Evolutionary conservation across 2,888 invertebrate genomes (phyloP).

Genomic region (Pantelozetes paolii): DNA sequence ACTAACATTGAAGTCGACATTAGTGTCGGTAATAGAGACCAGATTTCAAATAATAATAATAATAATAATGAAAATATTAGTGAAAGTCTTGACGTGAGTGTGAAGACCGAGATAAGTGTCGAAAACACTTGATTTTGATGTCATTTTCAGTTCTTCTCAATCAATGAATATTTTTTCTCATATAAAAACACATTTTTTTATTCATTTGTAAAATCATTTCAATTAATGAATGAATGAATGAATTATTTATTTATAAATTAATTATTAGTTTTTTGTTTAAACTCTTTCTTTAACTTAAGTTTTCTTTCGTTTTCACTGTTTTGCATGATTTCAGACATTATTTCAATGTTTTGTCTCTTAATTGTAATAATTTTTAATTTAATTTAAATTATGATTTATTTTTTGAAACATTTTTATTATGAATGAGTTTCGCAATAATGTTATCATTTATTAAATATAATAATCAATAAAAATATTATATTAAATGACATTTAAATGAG

Average conservation of each 20-base stretch:
- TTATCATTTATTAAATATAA: background rate
- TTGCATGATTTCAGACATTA: too few species aligned
- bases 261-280: too few species aligned
- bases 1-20: background rate
- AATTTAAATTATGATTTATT: background rate
- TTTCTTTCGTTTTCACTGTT: background rate
- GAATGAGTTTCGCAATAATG: constrained; percentile 1
- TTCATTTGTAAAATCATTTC: background rate
- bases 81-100: background rate
- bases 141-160: too few species aligned
- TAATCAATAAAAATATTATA: too few species aligned
- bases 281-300: too few species aligned
- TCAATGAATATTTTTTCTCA: too few species aligned
- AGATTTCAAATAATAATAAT: background rate
- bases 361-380: background rate
- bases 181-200: background rate
- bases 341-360: background rate
- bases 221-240: background rate
- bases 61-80: background rate
- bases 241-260: background rate
- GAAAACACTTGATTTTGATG: constrained; percentile 17
- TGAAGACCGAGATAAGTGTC: background rate
- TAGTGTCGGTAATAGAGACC: background rate
- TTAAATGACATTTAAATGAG: too few species aligned
- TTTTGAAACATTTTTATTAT: constrained; percentile 10